Conservation (phyloP, 2,113 vertebrate genomes). For the Panthera leo region DNA sequence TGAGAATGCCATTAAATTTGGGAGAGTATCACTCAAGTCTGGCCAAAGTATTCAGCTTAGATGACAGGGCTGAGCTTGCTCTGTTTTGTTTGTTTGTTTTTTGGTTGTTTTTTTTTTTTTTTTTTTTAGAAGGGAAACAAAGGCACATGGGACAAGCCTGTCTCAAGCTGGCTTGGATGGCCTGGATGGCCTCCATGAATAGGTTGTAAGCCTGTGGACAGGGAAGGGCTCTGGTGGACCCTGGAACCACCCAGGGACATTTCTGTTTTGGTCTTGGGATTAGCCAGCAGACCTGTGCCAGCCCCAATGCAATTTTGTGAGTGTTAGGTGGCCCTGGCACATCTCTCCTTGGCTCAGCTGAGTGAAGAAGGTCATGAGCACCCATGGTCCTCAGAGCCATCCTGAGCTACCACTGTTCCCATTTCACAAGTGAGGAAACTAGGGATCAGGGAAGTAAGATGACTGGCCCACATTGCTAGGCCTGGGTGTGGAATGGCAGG, state of each 20-base stretch:
- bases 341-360: neutral
- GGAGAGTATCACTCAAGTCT: neutral
- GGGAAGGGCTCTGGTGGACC: too few relatives aligned
- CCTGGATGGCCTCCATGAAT: neutral
- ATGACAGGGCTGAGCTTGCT: neutral
- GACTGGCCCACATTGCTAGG: neutral
- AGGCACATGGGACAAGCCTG: neutral
- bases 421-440: neutral
- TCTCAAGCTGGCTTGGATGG: neutral
- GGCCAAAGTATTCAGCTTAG: neutral
- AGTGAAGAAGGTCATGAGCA: neutral
- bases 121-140: neutral
- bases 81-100: neutral
- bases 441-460: neutral
- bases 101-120: too few relatives aligned
- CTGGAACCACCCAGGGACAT: neutral
- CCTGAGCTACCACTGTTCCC: neutral
- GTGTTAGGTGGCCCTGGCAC: fast-evolving
- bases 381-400: neutral
- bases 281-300: neutral
- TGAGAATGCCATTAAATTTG: neutral
- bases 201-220: neutral
- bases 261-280: neutral
- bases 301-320: neutral
- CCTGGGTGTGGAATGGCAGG: neutral